phyloP scores from a whole-genome alignment of 2,888 invertebrate genomes.

The Oxycera nigricornis region DNA sequence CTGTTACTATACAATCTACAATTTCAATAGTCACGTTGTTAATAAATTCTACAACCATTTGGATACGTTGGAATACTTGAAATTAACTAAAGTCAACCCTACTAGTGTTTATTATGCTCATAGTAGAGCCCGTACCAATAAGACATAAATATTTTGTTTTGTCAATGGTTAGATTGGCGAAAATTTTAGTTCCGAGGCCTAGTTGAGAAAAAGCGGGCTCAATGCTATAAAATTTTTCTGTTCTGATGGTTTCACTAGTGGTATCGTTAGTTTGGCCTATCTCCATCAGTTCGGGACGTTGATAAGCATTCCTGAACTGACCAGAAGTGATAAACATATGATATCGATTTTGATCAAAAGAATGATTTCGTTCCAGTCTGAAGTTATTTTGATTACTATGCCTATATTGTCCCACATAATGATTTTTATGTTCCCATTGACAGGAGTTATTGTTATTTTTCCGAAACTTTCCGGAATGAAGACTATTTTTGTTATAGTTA shows the following conservation, averaged over 20 bases:
- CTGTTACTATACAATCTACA: background rate
- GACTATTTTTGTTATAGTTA: background rate
- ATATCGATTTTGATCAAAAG: background rate
- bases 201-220: slow-evolving; percentile 5
- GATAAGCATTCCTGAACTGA: background rate
- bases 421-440: background rate
- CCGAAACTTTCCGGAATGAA: background rate
- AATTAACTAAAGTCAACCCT: background rate
- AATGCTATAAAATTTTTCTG: background rate
- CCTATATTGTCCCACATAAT: background rate
- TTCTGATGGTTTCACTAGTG: too few species aligned
- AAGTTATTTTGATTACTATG: background rate
- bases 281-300: background rate
- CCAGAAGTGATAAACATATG: background rate
- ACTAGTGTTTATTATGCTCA: background rate
- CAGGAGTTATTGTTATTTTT: background rate
- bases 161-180: background rate
- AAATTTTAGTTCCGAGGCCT: background rate
- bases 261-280: too few species aligned
- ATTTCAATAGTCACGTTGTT: slow-evolving; percentile 4
- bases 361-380: background rate
- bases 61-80: background rate
- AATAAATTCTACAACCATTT: too few species aligned
- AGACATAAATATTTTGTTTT: slow-evolving; percentile 5
- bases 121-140: slow-evolving; percentile 1